phyloP scores from a whole-genome alignment of 2,797 vertebrate genomes.

The Chrosomus eos region DNA sequence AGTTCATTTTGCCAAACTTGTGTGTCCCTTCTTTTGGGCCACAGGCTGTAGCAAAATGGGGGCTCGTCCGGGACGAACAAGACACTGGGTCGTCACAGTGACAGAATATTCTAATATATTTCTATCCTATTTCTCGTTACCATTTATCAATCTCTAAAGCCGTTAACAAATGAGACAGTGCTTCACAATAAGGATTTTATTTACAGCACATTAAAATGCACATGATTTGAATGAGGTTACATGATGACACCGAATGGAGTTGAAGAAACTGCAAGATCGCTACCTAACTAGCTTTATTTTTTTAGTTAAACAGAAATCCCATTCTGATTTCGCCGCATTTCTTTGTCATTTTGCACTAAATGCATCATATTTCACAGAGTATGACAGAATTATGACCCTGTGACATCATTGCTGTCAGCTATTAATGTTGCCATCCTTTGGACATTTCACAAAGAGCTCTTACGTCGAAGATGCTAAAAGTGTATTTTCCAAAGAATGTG shows the following conservation, averaged over 20 bases:
- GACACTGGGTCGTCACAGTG: not conserved
- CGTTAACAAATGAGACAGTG: constrained; percentile 13
- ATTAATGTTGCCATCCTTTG: constrained; percentile 2
- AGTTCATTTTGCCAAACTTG: not conserved
- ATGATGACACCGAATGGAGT: constrained; percentile 6
- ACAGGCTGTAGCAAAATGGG: not conserved
- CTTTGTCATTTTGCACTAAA: not conserved
- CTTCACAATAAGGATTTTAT: constrained; percentile 55
- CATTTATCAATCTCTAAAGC: not conserved
- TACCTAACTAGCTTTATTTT: not conserved
- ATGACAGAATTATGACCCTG: not conserved
- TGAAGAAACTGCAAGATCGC: not conserved
- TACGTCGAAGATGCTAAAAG: not conserved
- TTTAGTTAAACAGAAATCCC: not conserved
- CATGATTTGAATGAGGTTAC: constrained; percentile 45
- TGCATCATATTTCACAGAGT: constrained; percentile 10
- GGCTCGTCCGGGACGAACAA: not conserved
- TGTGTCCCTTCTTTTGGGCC: not conserved
- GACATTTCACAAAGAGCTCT: not conserved
- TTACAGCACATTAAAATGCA: constrained; percentile 56
- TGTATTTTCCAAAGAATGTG: not conserved
- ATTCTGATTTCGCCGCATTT: not conserved
- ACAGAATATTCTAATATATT: not conserved
- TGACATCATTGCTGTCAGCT: not conserved
- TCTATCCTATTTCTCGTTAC: not conserved